A percentile compares a stretch with the other conserved stretches of the same genome.
phyloP scores from a whole-genome alignment of 2,113 vertebrate genomes.

The Ia io region DNA sequence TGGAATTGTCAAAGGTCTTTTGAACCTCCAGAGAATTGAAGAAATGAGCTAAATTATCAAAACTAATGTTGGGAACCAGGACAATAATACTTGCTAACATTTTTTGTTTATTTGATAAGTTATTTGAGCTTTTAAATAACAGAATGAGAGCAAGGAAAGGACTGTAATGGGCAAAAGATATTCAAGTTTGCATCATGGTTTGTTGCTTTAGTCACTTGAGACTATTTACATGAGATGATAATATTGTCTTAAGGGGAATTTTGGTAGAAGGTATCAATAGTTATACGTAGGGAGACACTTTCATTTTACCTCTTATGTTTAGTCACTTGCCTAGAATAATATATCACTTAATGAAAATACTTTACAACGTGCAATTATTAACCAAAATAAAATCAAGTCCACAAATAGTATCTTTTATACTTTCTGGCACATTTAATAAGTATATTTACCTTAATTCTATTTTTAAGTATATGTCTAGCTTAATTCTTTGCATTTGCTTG shows the following conservation, averaged over 20 bases:
- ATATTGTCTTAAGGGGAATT: background rate
- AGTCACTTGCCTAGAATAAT: background rate
- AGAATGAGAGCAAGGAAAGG: slow-evolving; percentile 11
- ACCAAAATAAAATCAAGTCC: background rate
- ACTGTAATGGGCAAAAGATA: background rate
- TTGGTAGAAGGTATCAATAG: background rate
- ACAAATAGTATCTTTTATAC: background rate
- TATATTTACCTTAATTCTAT: background rate
- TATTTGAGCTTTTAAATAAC: slow-evolving; percentile 39
- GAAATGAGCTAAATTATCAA: slow-evolving; percentile 68
- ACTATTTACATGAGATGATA: background rate
- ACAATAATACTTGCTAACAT: slow-evolving; percentile 54
- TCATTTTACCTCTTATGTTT: background rate
- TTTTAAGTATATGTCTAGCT: background rate
- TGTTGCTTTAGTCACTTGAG: background rate
- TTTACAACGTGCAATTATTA: background rate
- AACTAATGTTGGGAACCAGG: slow-evolving; percentile 54
- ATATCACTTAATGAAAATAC: background rate
- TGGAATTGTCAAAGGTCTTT: slow-evolving; percentile 64
- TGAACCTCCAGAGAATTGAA: slow-evolving; percentile 63
- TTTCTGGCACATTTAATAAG: background rate
- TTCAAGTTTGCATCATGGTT: background rate
- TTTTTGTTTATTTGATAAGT: slow-evolving; percentile 52
- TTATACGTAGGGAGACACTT: background rate
- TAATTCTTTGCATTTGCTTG: background rate